Base-by-base conservation (phyloP, 2,113 vertebrate genomes). In the Neolamprologus kungweensis region DNA sequence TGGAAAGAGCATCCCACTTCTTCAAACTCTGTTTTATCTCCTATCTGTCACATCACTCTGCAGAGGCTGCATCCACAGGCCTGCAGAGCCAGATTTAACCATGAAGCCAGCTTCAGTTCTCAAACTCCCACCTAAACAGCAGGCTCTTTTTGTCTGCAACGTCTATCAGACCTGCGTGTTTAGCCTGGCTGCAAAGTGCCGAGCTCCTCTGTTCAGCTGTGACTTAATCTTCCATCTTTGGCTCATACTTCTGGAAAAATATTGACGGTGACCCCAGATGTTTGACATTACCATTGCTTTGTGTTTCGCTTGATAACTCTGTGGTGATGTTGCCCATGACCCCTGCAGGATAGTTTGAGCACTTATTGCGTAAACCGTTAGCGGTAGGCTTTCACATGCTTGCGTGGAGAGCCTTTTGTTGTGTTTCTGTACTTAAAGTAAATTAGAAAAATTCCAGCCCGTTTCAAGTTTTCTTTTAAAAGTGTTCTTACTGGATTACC, bases 171-270 rank as follows among this genome's bases (percentile, higher is more conserved):
- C 78, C 50, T 40, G 50, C 68, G 58, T 87, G 84, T 92, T 94
- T 88, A 87, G 88, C 86, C 86, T 63, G 86, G 84, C 82, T 93
- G 81, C 84, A 90, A 82, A 91, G 84, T 57, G 86, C 90, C 84
- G 73, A 87, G 86, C 90, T 81, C 57, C 68, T 92, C 87, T 88
- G 84, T 84, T 94, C 85, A 84, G 85, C 83, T 85, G 53, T 31
- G 85, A 86, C 71, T 90, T 92, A 87, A 90, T 94, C 94, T 87
- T 89, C 87, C 87, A 92, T 90, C 87, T 85, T 91, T 95, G 89
- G 92, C 91, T 81, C 79, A 26, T 78, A 42, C 84, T 57, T 78
- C 60, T 42, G 90, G 91, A 92, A 95, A 94, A 91, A 89, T 79
- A 84, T 82, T 19, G 81, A 90, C 81, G 58, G 75, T 91, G 91